These are phyloP conservation scores for Remorina albescens DNA, from an alignment of 2,797 vertebrate genomes.

Conservation along the genomic window DNA sequence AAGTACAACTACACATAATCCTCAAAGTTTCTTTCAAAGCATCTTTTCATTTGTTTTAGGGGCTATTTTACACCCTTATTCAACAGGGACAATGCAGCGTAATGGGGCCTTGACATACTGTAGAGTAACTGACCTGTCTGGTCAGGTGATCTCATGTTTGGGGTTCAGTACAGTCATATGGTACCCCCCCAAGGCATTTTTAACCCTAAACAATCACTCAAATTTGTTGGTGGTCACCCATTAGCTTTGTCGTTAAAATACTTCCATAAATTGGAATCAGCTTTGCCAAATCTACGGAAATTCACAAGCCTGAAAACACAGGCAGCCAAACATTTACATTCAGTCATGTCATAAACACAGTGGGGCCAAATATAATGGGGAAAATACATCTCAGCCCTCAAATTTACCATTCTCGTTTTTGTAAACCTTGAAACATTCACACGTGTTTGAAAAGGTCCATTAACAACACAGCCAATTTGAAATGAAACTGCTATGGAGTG, in stretches of 20 bases:
- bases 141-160: no score
- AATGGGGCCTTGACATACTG: no score
- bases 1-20: not conserved
- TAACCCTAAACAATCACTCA: not conserved
- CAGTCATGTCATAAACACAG: conserved; percentile 28
- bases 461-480: conserved; percentile 10
- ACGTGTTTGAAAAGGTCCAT: conserved; percentile 38
- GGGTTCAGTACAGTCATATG: no score
- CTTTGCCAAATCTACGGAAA: not conserved
- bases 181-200: not conserved
- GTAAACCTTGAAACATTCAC: conserved; percentile 35
- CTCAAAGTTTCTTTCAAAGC: no score
- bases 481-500: conserved; percentile 18
- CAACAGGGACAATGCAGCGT: no score
- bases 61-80: no score
- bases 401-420: conserved; percentile 13
- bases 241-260: not conserved
- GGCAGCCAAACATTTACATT: conserved; percentile 35
- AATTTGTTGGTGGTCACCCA: not conserved
- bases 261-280: conserved; percentile 14
- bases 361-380: conserved; percentile 1
- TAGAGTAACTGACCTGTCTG: no score
- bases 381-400: conserved; percentile 5
- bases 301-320: conserved; percentile 20
- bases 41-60: no score